Evolutionary conservation across 2,113 vertebrate genomes (phyloP).

Genomic region (Edolisoma coerulescens): DNA sequence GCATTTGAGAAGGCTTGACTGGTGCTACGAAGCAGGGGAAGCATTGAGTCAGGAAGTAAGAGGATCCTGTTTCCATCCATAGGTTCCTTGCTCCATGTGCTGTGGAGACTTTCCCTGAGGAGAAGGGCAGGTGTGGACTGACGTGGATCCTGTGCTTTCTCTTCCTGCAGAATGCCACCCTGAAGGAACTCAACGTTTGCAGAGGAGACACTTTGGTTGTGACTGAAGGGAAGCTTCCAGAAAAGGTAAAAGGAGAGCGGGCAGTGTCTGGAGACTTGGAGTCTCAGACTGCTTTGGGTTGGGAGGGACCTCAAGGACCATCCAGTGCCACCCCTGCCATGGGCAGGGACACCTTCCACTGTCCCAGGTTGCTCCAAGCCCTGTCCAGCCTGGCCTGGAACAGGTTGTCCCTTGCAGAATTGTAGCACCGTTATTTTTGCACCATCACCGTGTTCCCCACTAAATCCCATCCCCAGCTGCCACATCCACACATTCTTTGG

Average conservation of each 20-base stretch:
- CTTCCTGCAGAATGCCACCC: conserved; percentile 76
- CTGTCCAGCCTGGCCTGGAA: not conserved
- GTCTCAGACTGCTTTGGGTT: not conserved
- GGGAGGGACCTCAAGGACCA: not conserved
- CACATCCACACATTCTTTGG: not conserved
- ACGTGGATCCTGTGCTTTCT: not conserved
- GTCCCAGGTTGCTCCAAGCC: fast-evolving
- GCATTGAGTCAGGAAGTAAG: conserved; percentile 24
- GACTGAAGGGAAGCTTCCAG: conserved; percentile 84
- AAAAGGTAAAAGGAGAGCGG: conserved; percentile 70
- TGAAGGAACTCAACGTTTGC: conserved; percentile 81
- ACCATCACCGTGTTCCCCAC: fast-evolving
- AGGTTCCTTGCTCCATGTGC: not conserved
- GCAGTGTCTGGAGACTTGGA: not conserved
- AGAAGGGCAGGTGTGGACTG: not conserved
- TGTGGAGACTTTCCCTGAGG: not conserved
- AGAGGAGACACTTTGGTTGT: conserved; percentile 88
- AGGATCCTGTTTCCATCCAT: not conserved
- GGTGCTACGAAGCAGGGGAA: conserved; percentile 39
- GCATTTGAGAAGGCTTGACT: conserved; percentile 29
- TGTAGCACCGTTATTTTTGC: not conserved
- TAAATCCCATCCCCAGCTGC: not conserved
- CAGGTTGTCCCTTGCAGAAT: not conserved
- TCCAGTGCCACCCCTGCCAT: not conserved
- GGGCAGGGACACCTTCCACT: not conserved